phyloP scores from a whole-genome alignment of 2,888 invertebrate species.

The Zaprionus obscuricornis region DNA sequence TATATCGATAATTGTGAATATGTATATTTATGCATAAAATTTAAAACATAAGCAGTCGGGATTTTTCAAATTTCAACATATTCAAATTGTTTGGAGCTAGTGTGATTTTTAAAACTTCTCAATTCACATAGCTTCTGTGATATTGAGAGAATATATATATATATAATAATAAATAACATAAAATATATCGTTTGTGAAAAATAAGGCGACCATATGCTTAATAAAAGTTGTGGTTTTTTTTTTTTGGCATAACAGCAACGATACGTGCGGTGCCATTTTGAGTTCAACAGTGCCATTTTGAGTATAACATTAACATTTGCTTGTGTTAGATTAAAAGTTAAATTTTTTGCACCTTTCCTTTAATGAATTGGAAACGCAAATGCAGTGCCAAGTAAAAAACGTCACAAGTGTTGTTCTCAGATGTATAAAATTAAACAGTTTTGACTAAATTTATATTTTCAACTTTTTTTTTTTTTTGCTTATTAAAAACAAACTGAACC shows the following conservation, averaged over 20 bases:
- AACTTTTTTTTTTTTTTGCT: constrained; percentile 18
- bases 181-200: too few species aligned
- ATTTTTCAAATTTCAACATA: too few species aligned
- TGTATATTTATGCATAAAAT: too few species aligned
- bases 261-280: constrained; percentile 17
- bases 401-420: constrained; percentile 40
- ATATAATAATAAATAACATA: too few species aligned
- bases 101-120: too few species aligned
- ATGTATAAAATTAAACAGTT: constrained; percentile 25
- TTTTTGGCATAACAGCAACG: constrained; percentile 24
- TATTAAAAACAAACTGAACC: not conserved
- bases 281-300: constrained; percentile 43
- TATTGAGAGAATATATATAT: too few species aligned
- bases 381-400: constrained; percentile 48
- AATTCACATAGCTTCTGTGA: too few species aligned
- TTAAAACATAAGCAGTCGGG: too few species aligned
- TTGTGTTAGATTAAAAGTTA: constrained; percentile 38
- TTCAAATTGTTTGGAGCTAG: too few species aligned
- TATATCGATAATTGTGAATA: constrained; percentile 24
- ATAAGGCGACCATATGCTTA: too few species aligned
- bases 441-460: constrained; percentile 46
- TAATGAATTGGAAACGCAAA: constrained; percentile 49
- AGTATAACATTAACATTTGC: constrained; percentile 38
- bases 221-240: constrained; percentile 16
- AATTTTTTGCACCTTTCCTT: constrained; percentile 35